Percentiles rank a stretch among this genome's conserved stretches.
phyloP scores from a whole-genome alignment of 1,140 invertebrate species.

The Formica exsecta region DNA sequence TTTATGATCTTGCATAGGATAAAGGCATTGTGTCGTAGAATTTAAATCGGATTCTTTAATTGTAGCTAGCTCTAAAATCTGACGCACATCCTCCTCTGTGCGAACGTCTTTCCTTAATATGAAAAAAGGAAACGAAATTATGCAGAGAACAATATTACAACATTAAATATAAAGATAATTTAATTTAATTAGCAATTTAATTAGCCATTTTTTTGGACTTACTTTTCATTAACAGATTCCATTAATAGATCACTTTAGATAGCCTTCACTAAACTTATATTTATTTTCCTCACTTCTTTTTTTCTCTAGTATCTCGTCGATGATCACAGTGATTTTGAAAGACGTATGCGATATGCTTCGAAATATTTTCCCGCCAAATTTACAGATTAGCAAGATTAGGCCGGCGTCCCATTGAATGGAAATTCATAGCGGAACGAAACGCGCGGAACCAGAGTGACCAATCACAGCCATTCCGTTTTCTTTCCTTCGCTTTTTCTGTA shows the following conservation, averaged over 20 bases:
- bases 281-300: too few relatives aligned
- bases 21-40: conserved; percentile 89
- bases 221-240: conserved; percentile 1
- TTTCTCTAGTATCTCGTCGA: too few relatives aligned
- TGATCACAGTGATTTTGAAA: too few relatives aligned
- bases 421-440: background rate
- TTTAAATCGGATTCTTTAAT: conserved; percentile 89
- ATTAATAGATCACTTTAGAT: too few relatives aligned
- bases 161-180: background rate
- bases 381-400: background rate
- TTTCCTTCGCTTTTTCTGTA: background rate
- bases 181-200: background rate
- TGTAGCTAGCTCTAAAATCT: conserved; percentile 90
- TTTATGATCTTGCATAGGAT: conserved; percentile 86
- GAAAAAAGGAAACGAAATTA: background rate
- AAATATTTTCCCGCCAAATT: too few relatives aligned
- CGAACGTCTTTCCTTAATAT: conserved; percentile 20
- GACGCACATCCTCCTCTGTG: conserved; percentile 86
- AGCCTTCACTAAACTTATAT: too few relatives aligned
- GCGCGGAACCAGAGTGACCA: background rate
- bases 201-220: background rate
- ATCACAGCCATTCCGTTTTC: too few relatives aligned
- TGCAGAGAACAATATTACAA: background rate
- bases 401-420: background rate
- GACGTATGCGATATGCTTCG: too few relatives aligned